These are phyloP conservation scores for Cromileptes altivelis DNA, from an alignment of 2,113 vertebrate species.

Conservation along the genomic window DNA sequence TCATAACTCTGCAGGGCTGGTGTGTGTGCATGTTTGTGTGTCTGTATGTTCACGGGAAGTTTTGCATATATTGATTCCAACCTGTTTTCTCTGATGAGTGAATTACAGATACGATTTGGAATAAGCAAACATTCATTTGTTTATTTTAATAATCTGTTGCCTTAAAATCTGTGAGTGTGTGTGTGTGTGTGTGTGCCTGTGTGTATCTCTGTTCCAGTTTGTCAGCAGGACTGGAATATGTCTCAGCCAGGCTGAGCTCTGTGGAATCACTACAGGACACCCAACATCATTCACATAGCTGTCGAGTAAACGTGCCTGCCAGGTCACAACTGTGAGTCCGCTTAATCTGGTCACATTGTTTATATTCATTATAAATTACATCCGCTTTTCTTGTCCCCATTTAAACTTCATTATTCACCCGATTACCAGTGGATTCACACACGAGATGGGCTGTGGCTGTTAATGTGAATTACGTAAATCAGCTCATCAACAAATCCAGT, in stretches of 20 bases:
- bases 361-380: slow-evolving; percentile 10
- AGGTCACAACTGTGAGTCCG: slow-evolving; percentile 5
- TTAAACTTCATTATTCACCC: slow-evolving; percentile 9
- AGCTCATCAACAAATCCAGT: background rate
- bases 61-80: background rate
- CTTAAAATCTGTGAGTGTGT: slow-evolving; percentile 2
- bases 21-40: slow-evolving; percentile 2
- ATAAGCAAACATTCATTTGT: background rate
- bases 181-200: slow-evolving; percentile 1
- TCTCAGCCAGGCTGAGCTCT: slow-evolving; percentile 2
- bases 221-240: slow-evolving; percentile 39
- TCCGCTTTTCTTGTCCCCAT: slow-evolving; percentile 1
- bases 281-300: slow-evolving; percentile 24
- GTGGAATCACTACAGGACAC: slow-evolving; percentile 17
- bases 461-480: background rate
- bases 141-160: slow-evolving; percentile 2
- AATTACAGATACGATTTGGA: background rate
- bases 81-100: slow-evolving; percentile 4
- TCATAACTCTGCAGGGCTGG: slow-evolving; percentile 29
- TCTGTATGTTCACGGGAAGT: background rate
- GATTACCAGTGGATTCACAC: background rate
- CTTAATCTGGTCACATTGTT: background rate
- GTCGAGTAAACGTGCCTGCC: slow-evolving; percentile 8
- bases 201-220: background rate
- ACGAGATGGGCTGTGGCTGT: background rate